A percentile compares a stretch with the other conserved stretches of the same genome.
phyloP scores from a whole-genome alignment of 2,113 vertebrate genomes.

The Zeus faber region DNA sequence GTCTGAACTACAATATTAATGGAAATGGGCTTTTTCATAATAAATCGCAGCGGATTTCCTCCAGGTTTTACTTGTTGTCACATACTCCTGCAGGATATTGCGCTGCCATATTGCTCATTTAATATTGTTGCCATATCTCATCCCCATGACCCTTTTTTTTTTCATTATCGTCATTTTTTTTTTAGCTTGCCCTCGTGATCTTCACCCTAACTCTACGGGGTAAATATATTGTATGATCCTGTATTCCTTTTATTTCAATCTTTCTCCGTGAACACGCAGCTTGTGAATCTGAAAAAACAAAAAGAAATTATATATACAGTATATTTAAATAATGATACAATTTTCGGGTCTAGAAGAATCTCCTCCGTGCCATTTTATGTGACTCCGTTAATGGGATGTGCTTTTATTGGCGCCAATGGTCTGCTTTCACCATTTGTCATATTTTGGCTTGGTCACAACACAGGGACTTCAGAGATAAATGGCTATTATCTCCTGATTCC shows the following conservation, averaged over 20 bases:
- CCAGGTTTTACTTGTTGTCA: slow-evolving; percentile 7
- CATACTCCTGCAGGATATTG: slow-evolving; percentile 8
- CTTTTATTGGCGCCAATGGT: neutral
- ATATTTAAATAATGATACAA: no score
- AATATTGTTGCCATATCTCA: neutral
- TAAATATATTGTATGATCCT: no score
- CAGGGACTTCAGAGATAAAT: slow-evolving; percentile 38
- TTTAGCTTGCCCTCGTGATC: no score
- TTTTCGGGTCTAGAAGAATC: no score
- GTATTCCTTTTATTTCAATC: no score
- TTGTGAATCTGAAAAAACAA: no score
- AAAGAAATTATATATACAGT: no score
- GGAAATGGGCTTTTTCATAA: slow-evolving; percentile 15
- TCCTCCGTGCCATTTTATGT: no score
- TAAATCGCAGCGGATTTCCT: slow-evolving; percentile 25
- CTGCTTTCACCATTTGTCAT: slow-evolving; percentile 17
- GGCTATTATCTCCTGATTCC: slow-evolving; percentile 36
- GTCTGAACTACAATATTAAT: slow-evolving; percentile 22
- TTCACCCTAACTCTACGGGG: no score
- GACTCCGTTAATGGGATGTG: slow-evolving; percentile 1
- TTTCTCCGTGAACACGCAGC: no score
- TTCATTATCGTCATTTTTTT: neutral
- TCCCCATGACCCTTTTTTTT: no score
- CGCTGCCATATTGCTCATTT: neutral
- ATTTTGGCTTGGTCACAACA: slow-evolving; percentile 13